Conservation (phyloP, 2,113 vertebrate species). For the Progne subis region DNA sequence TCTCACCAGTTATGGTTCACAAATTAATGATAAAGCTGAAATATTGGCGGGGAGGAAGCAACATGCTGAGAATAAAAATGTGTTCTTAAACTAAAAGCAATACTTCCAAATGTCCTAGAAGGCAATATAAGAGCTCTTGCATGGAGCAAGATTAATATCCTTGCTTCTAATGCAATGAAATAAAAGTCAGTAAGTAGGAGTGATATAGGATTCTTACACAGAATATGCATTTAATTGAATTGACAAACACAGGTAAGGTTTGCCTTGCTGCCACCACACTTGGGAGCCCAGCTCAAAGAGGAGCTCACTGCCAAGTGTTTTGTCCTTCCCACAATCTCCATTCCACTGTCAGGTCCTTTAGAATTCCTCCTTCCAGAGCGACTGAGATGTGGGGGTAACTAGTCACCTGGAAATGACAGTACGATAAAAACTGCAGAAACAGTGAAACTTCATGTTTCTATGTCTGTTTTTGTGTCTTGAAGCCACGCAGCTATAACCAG, state of each 20-base stretch:
- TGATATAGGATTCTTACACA: not conserved
- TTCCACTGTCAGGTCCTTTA: not conserved
- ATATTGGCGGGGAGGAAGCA: not conserved
- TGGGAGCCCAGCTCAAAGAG: not conserved
- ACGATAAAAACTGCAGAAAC: not conserved
- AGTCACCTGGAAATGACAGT: not conserved
- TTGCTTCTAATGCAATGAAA: not conserved
- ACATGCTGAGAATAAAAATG: slow-evolving; percentile 49
- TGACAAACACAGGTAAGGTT: not conserved
- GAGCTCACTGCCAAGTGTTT: not conserved
- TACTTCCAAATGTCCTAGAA: slow-evolving; percentile 1
- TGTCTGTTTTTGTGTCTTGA: not conserved
- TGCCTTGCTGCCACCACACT: not conserved
- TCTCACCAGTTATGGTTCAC: slow-evolving; percentile 14
- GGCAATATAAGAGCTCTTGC: not conserved
- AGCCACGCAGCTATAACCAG: not conserved
- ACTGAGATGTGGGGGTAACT: not conserved
- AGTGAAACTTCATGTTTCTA: not conserved
- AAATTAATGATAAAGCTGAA: slow-evolving; percentile 50
- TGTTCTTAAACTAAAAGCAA: slow-evolving; percentile 28
- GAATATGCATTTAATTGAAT: not conserved
- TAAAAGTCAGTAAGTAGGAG: not conserved
- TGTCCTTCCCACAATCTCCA: not conserved
- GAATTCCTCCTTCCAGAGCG: not conserved
- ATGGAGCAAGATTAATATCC: not conserved